Conservation (phyloP, 1,140 invertebrate species). For the Diorhabda carinulata region DNA sequence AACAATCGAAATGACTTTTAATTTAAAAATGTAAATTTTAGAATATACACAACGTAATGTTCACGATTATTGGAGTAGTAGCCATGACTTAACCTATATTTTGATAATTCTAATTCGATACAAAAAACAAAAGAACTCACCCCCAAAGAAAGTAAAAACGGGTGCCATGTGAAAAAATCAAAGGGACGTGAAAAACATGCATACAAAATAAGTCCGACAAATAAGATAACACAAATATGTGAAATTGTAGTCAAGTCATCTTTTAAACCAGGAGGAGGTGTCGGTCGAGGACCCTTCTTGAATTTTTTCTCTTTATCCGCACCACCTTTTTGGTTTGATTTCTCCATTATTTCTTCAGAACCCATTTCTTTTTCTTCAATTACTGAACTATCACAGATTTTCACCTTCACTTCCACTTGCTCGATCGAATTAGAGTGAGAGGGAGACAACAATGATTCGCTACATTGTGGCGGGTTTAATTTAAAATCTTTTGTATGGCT, state of each 20-base stretch:
- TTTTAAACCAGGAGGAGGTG: conserved; percentile 16
- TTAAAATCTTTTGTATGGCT: no score
- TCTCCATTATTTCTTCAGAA: background rate
- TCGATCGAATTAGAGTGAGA: no score
- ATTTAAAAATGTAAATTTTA: no score
- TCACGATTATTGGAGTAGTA: no score
- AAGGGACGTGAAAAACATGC: conserved; percentile 30
- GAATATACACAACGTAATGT: no score
- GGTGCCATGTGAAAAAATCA: conserved; percentile 41
- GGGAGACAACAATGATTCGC: no score
- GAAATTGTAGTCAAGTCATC: conserved; percentile 31
- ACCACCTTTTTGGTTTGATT: background rate
- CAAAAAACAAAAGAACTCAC: conserved; percentile 25
- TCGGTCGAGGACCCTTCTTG: conserved; percentile 6
- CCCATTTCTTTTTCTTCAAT: background rate
- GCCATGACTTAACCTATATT: no score
- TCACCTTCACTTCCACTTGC: background rate
- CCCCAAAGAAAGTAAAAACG: conserved; percentile 34
- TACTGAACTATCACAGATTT: background rate
- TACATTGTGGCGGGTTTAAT: no score
- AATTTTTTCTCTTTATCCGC: conserved; percentile 3
- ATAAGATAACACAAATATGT: conserved; percentile 30
- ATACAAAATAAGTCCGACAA: conserved; percentile 31
- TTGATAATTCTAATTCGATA: no score
- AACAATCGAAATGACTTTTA: no score